Percentiles rank a stretch among this genome's conserved stretches.
phyloP scores from a whole-genome alignment of 1,140 invertebrate genomes.

The Parasteatoda tepidariorum region DNA sequence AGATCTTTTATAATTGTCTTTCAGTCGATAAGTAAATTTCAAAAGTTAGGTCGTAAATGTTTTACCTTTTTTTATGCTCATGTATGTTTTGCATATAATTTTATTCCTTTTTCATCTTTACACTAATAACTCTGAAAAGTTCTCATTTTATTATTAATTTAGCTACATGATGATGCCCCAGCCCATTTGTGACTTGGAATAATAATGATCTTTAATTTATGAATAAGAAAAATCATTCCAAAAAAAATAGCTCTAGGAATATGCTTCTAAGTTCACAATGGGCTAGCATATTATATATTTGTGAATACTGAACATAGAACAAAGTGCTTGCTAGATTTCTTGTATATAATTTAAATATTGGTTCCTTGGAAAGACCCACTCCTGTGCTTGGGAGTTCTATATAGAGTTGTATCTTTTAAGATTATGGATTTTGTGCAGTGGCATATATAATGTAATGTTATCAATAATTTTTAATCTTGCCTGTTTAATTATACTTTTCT shows the following conservation, averaged over 20 bases:
- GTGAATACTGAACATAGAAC: slow-evolving; percentile 57
- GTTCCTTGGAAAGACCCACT: slow-evolving; percentile 37
- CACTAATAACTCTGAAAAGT: background rate
- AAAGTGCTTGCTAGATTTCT: slow-evolving; percentile 53
- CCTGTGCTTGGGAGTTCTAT: slow-evolving; percentile 6
- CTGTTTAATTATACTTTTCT: too few species aligned
- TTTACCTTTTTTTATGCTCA: background rate
- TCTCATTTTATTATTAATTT: background rate
- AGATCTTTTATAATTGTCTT: background rate
- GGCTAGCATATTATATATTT: slow-evolving; percentile 21
- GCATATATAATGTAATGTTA: slow-evolving; percentile 22
- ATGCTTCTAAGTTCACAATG: slow-evolving; percentile 25
- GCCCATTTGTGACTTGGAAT: slow-evolving; percentile 11
- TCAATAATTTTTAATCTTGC: too few species aligned
- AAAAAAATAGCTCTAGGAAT: slow-evolving; percentile 39
- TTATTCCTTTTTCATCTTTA: background rate
- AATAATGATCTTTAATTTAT: slow-evolving; percentile 37
- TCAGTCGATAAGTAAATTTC: background rate
- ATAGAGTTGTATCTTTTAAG: slow-evolving; percentile 35
- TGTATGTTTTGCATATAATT: too few species aligned
- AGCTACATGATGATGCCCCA: background rate
- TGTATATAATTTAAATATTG: slow-evolving; percentile 52
- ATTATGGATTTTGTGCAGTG: slow-evolving; percentile 6
- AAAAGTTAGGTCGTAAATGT: background rate
- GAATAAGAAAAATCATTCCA: slow-evolving; percentile 50